phyloP scores from a whole-genome alignment of 2,113 vertebrate species.

The Glaucidium brasilianum region DNA sequence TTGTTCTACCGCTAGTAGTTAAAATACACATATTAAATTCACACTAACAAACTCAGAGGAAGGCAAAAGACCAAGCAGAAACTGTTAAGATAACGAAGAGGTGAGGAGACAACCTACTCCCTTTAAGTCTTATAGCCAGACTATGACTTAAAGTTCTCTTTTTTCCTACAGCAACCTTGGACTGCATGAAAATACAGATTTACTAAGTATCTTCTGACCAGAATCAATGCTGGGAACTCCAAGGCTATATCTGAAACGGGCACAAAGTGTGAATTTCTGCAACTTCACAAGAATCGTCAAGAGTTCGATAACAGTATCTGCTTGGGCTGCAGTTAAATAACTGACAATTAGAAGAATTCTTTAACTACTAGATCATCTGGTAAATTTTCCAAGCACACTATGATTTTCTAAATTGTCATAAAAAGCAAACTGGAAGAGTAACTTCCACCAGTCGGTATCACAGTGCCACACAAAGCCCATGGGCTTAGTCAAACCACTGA shows the following conservation, averaged over 20 bases:
- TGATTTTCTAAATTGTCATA: not conserved
- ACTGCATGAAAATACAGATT: not conserved
- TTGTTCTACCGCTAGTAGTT: not conserved
- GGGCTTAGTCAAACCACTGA: not conserved
- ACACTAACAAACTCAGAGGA: not conserved
- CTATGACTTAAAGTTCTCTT: not conserved
- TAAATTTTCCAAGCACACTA: not conserved
- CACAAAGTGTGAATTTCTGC: not conserved
- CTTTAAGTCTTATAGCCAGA: not conserved
- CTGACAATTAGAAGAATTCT: not conserved
- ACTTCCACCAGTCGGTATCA: not conserved
- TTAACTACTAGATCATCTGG: not conserved
- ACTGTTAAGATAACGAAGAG: not conserved
- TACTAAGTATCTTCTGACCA: not conserved
- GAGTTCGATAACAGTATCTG: not conserved
- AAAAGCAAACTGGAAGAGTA: not conserved
- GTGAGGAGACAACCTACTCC: not conserved
- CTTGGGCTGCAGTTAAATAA: not conserved
- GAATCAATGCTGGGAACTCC: not conserved
- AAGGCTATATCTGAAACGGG: not conserved
- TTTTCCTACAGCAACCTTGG: not conserved
- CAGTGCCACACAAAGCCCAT: not conserved
- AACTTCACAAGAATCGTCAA: not conserved
- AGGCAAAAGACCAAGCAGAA: not conserved
- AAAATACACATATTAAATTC: not conserved